phyloP scores from a whole-genome alignment of 2,113 vertebrate species.

The Rostratula benghalensis region DNA sequence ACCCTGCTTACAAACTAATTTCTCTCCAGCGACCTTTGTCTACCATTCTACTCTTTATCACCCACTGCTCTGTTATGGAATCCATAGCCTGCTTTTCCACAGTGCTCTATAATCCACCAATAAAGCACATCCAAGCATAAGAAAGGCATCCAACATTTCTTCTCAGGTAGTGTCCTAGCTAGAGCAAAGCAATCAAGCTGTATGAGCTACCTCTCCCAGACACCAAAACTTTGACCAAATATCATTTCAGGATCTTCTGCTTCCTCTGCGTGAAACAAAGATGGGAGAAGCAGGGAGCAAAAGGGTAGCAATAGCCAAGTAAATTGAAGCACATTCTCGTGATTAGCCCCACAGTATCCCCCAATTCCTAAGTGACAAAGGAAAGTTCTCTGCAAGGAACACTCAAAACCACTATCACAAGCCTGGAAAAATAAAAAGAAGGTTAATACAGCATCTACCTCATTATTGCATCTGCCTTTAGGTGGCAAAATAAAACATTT shows the following conservation, averaged over 20 bases:
- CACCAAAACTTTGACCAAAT: background rate
- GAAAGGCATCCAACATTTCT: background rate
- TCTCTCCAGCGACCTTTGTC: background rate
- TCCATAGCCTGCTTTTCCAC: background rate
- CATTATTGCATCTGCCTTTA: background rate
- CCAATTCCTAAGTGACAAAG: background rate
- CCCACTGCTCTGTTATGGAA: background rate
- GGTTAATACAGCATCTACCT: background rate
- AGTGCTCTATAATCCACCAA: background rate
- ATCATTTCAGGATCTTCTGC: background rate
- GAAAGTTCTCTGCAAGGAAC: background rate
- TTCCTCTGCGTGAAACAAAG: background rate
- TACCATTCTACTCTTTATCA: background rate
- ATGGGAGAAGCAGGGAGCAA: background rate
- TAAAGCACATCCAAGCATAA: background rate
- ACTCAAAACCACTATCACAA: background rate
- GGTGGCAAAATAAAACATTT: background rate
- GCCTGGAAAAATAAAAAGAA: background rate
- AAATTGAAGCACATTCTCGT: background rate
- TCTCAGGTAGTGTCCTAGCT: background rate
- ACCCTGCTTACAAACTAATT: background rate
- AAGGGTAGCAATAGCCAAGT: background rate
- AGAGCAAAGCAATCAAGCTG: background rate
- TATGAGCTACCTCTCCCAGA: background rate
- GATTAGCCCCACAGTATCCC: accelerated